Conservation (phyloP, 2,113 vertebrate species). For the Tupaia chinensis region DNA sequence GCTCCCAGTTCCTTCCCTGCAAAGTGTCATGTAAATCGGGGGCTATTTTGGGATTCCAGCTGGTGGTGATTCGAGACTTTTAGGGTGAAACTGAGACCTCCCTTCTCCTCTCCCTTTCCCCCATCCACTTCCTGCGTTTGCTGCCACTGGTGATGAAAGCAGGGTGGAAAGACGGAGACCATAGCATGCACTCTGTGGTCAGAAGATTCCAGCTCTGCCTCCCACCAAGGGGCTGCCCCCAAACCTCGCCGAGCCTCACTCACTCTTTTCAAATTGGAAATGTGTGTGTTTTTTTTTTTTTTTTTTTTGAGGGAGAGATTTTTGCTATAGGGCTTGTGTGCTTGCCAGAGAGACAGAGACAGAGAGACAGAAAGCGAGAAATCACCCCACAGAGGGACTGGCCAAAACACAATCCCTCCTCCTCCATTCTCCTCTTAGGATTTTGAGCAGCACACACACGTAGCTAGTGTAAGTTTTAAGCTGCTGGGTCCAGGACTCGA, state of each 20-base stretch:
- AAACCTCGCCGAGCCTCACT: not conserved
- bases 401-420: too few relatives aligned
- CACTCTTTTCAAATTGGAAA: not conserved
- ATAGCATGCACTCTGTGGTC: accelerated
- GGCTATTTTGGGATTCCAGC: conserved; percentile 52
- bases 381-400: too few relatives aligned
- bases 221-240: not conserved
- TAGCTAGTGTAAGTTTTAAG: too few relatives aligned
- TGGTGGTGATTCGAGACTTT: conserved; percentile 47
- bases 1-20: not conserved
- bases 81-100: conserved; percentile 40
- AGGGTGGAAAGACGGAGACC: not conserved
- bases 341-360: too few relatives aligned
- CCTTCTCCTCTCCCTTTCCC: not conserved
- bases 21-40: conserved; percentile 51
- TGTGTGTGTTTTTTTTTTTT: too few relatives aligned
- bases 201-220: not conserved
- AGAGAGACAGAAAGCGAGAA: too few relatives aligned
- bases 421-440: too few relatives aligned
- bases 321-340: too few relatives aligned
- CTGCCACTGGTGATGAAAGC: not conserved
- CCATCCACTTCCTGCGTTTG: not conserved
- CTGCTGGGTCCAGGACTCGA: too few relatives aligned
- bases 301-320: too few relatives aligned
- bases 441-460: too few relatives aligned